Base-by-base conservation (phyloP, 2,797 vertebrate genomes). In the Erpetoichthys calabaricus region DNA sequence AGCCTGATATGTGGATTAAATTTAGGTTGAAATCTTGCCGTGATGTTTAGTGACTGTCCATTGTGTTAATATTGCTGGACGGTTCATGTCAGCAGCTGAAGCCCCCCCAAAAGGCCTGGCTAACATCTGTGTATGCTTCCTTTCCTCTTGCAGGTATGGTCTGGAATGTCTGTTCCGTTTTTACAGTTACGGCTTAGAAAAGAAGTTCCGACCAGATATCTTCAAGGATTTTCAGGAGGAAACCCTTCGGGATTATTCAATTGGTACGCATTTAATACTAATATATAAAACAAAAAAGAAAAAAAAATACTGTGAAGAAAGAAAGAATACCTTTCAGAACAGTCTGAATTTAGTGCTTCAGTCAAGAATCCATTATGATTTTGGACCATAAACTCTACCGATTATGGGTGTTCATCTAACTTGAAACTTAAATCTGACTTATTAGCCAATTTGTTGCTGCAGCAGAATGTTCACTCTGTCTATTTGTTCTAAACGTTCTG, bases 161-260 rank as follows among this genome's bases (percentile, higher is more conserved):
- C 74, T 97, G 81, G 94, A 98, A 72, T 98, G 94, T 71, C 86
- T 98, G 58, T 98, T 98, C 77, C 84, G 93, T 61, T 97, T 91
- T 84, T 98, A 91, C 75, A 98, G 94, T 81, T 98, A 98, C 60
- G 93, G 94, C 68, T 73, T 98, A 68, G 94, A 98, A 79, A 93
- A 86, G 78, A 90, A 92, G 70, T 98, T 96, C 82, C 83, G 90
- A 71, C 70, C 74, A 66, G 91, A 94, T 65, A 84, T 98, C 73
- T 98, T 94, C 58, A 82, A 88, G 73, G 90, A 98, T 80, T 98
- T 98, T 67, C 91, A 98, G 62, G 89, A 94, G 67, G 94, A 97
- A 80, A 95, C 94, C 6, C 82, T 90, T 59, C 84, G 65, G 64
- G 94, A 98, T 78, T 98, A 88, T 55, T 91, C 96, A 85, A 90